phyloP scores from a whole-genome alignment of 2,888 invertebrate genomes.

The Hartigia nigra region DNA sequence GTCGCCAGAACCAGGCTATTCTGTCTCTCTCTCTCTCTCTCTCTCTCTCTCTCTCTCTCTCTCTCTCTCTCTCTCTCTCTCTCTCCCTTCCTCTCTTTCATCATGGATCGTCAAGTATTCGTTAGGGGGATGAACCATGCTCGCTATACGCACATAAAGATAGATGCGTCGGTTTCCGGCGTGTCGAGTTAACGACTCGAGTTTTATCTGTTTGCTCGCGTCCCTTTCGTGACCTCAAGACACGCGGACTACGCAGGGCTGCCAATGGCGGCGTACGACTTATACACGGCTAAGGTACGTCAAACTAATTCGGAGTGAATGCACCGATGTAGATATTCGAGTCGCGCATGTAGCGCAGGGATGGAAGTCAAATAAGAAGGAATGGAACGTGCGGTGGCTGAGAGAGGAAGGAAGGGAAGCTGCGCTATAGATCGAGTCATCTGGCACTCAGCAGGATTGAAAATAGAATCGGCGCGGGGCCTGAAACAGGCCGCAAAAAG shows the following conservation, averaged over 20 bases:
- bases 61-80: background rate
- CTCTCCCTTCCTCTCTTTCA: constrained; percentile 1
- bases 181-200: constrained; percentile 62
- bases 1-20: background rate
- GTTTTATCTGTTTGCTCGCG: constrained; percentile 50
- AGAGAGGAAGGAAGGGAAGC: constrained; percentile 16
- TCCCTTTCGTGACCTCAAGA: constrained; percentile 15
- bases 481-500: constrained; percentile 28
- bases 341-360: constrained; percentile 5
- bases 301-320: background rate
- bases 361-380: background rate
- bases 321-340: background rate
- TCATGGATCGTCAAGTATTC: constrained; percentile 1
- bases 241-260: background rate
- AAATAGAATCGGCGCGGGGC: constrained; percentile 56
- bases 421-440: constrained; percentile 51
- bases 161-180: constrained; percentile 61
- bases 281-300: background rate
- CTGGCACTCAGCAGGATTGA: constrained; percentile 62
- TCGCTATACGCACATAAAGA: constrained; percentile 49
- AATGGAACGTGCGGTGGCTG: background rate
- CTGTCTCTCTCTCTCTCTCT: background rate
- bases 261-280: background rate
- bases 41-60: constrained; percentile 8
- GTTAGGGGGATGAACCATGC: background rate